phyloP scores from a whole-genome alignment of 1,140 invertebrate genomes.

The Euwallacea similis region DNA sequence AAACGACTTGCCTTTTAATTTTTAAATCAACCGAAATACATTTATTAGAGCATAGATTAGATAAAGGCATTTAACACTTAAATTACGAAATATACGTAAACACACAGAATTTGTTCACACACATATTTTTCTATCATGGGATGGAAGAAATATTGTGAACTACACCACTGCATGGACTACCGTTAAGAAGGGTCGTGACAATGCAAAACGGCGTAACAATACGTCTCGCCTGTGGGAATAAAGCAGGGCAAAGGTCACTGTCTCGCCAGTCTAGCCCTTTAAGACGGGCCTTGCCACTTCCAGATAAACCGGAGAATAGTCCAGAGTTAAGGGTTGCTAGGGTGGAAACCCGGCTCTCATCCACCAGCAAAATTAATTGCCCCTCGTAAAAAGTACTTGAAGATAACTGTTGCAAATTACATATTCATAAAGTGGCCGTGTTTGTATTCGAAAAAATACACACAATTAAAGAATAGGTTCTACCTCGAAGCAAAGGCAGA shows the following conservation, averaged over 20 bases:
- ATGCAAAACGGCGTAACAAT: conserved; percentile 29
- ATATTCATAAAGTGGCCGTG: conserved; percentile 38
- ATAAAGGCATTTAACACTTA: conserved; percentile 17
- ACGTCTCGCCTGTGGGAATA: conserved; percentile 37
- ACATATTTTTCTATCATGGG: too few species aligned
- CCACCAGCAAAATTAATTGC: conserved; percentile 37
- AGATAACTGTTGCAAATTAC: conserved; percentile 40
- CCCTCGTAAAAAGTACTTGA: conserved; percentile 33
- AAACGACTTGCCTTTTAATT: conserved; percentile 3
- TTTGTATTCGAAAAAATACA: conserved; percentile 31
- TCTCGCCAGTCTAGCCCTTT: conserved; percentile 28
- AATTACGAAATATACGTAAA: too few species aligned
- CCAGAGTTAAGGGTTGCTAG: too few species aligned
- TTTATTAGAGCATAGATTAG: conserved; percentile 14
- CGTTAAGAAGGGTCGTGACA: conserved; percentile 32
- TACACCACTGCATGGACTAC: conserved; percentile 25
- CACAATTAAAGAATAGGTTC: conserved; percentile 24
- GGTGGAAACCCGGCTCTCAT: conserved; percentile 11
- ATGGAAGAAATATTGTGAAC: not conserved
- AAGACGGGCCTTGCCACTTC: not conserved
- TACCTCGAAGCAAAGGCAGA: conserved; percentile 24
- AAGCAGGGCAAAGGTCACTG: conserved; percentile 34
- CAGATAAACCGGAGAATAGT: not conserved
- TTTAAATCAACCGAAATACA: conserved; percentile 7
- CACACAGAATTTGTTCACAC: too few species aligned